Evolutionary conservation across 2,113 vertebrate species (phyloP).

Genomic region (Meriones unguiculatus): DNA sequence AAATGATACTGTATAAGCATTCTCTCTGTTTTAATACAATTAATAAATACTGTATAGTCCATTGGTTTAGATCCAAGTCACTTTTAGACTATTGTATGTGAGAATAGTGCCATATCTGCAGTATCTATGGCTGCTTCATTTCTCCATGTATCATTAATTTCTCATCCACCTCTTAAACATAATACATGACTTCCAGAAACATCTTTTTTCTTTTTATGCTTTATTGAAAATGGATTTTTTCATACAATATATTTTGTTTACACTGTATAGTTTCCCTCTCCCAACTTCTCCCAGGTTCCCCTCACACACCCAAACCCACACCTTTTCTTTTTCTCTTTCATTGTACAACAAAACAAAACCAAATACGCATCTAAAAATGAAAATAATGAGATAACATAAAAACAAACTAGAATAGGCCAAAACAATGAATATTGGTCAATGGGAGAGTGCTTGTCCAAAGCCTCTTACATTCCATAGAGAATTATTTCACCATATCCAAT

Average conservation of each 20-base stretch:
- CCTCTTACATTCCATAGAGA: background rate
- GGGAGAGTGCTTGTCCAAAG: background rate
- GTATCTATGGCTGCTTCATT: background rate
- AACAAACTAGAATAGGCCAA: background rate
- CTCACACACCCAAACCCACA: background rate
- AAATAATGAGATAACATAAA: background rate
- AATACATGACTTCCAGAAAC: slow-evolving; percentile 20
- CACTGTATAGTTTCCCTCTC: background rate
- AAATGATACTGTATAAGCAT: background rate
- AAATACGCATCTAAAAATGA: too few species aligned
- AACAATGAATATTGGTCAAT: background rate
- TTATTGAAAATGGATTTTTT: background rate
- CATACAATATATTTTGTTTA: background rate
- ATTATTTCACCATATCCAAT: background rate
- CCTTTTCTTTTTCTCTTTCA: background rate
- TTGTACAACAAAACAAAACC: too few species aligned
- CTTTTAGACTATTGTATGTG: background rate
- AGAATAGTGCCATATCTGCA: background rate
- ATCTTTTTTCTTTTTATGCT: background rate
- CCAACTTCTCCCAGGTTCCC: background rate
- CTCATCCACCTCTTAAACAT: background rate
- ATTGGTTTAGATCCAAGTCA: background rate
- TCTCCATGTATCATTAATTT: background rate
- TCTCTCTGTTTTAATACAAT: background rate
- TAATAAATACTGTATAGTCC: background rate